Conservation (phyloP, 2,113 vertebrate genomes). For the Agelaius phoeniceus region DNA sequence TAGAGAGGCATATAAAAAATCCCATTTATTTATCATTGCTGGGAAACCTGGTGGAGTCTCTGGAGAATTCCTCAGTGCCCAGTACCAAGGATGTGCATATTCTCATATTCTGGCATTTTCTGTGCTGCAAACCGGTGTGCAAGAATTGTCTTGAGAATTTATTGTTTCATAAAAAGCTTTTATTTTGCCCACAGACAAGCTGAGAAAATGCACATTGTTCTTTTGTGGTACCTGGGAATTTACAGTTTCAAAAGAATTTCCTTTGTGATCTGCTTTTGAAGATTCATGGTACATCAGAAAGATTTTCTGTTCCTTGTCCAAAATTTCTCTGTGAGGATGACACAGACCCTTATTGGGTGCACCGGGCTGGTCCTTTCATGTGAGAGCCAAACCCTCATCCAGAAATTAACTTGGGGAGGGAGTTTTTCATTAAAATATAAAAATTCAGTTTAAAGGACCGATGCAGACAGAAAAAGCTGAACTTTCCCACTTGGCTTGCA, state of each 20-base stretch:
- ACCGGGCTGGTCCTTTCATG: not conserved
- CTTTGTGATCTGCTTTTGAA: not conserved
- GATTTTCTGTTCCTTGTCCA: not conserved
- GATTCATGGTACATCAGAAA: not conserved
- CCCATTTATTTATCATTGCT: not conserved
- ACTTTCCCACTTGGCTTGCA: not conserved
- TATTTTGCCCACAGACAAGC: not conserved
- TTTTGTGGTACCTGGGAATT: not conserved
- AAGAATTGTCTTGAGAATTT: not conserved
- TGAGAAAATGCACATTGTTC: not conserved
- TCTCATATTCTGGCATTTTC: not conserved
- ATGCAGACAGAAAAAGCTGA: not conserved
- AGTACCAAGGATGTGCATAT: not conserved
- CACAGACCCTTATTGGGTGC: not conserved
- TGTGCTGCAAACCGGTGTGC: not conserved
- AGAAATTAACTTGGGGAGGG: not conserved
- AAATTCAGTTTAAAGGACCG: not conserved
- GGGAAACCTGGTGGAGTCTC: not conserved
- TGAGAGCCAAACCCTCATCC: not conserved
- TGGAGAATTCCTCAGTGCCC: not conserved
- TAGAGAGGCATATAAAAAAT: not conserved
- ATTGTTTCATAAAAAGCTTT: not conserved
- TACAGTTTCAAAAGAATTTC: not conserved
- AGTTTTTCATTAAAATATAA: not conserved
- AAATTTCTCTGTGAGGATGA: not conserved